Percentiles rank a stretch among this genome's conserved stretches.
Conservation (phyloP, 2,113 vertebrate species). For the Callipepla californica region DNA sequence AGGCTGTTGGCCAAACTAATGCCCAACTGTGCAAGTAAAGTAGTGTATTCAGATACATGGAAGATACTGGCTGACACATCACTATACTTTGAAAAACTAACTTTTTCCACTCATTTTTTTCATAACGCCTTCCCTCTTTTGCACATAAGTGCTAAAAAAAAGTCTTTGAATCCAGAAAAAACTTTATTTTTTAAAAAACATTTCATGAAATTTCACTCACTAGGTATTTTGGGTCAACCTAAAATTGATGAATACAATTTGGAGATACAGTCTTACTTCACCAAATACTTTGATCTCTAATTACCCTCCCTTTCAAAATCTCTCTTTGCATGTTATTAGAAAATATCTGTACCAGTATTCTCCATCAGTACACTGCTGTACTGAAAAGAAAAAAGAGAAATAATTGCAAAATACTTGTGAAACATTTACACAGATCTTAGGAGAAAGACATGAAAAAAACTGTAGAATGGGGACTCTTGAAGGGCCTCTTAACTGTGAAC, state of each 20-base stretch:
- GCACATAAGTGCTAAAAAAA: not conserved
- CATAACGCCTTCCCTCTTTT: not conserved
- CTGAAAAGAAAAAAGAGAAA: not conserved
- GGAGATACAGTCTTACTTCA: not conserved
- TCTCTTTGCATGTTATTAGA: not conserved
- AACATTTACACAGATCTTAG: not conserved
- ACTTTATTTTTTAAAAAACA: not conserved
- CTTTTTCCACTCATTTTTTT: not conserved
- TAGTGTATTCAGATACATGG: not conserved
- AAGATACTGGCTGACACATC: not conserved
- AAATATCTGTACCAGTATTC: not conserved
- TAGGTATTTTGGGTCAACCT: not conserved
- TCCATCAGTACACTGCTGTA: not conserved
- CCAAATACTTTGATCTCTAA: not conserved
- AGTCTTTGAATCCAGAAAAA: not conserved
- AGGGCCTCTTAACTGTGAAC: not conserved
- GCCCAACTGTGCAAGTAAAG: not conserved
- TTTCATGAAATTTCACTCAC: not conserved
- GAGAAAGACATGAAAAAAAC: not conserved
- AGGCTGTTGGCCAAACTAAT: not conserved
- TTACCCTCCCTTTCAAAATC: not conserved
- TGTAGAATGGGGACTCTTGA: not conserved
- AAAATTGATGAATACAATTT: not conserved
- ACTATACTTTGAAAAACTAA: not conserved
- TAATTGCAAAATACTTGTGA: not conserved